A percentile compares a stretch with the other conserved stretches of the same genome.
These are phyloP conservation scores for Clangula hyemalis DNA, from an alignment of 2,797 vertebrate genomes.

Conservation along the genomic window DNA sequence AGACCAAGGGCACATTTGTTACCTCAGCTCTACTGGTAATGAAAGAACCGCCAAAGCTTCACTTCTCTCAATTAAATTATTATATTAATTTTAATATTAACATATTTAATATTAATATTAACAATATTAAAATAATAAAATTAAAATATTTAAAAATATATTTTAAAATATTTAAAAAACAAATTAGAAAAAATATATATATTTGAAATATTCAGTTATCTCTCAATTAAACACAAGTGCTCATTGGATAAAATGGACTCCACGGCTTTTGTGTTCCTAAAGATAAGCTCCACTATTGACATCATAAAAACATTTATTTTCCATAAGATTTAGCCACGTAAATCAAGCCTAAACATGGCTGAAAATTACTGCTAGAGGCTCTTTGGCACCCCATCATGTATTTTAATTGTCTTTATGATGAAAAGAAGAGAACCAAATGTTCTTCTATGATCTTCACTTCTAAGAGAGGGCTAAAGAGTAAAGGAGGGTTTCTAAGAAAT, in stretches of 20 bases:
- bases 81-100: no score
- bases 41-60: neutral
- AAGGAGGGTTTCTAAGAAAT: neutral
- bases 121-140: no score
- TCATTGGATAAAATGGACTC: neutral
- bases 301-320: neutral
- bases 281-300: neutral
- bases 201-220: neutral
- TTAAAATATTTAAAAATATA: no score
- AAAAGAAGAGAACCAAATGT: neutral
- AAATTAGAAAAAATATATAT: no score
- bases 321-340: neutral
- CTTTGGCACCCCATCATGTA: neutral
- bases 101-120: no score
- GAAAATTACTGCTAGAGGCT: neutral
- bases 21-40: neutral
- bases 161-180: no score
- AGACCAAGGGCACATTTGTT: neutral
- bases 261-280: neutral
- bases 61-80: neutral
- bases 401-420: neutral
- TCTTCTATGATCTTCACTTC: no score
- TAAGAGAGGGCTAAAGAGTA: neutral
- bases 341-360: neutral
- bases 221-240: neutral